Evolutionary conservation across 2,797 vertebrate genomes (phyloP).

Genomic region (Propithecus deckenii): DNA sequence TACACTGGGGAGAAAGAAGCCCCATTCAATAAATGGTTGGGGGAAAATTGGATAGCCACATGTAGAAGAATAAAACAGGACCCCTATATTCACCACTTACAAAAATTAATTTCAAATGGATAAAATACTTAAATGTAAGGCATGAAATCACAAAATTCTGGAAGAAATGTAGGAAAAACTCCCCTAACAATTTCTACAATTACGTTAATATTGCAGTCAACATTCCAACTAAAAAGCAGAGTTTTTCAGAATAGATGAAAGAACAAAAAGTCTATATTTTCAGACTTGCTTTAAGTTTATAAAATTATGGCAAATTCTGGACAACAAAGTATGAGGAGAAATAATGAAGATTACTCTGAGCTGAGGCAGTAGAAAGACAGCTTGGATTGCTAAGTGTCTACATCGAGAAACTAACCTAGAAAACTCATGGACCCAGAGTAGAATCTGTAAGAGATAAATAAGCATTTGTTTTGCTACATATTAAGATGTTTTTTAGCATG

Average conservation of each 20-base stretch:
- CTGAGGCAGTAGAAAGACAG: background rate
- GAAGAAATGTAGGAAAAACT: too few species aligned
- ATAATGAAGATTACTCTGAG: background rate
- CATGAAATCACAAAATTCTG: too few species aligned
- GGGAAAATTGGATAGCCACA: too few species aligned
- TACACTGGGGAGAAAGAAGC: too few species aligned
- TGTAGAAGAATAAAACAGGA: too few species aligned
- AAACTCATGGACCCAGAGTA: background rate
- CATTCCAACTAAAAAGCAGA: background rate
- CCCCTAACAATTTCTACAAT: background rate
- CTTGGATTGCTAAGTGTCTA: background rate
- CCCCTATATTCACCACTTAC: too few species aligned
- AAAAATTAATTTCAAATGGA: too few species aligned
- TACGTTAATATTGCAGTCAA: background rate
- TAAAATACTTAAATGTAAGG: too few species aligned
- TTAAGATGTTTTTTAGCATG: background rate
- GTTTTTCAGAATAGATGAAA: background rate
- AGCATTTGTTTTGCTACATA: background rate
- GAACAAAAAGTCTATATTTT: background rate
- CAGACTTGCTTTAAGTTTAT: background rate
- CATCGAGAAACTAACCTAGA: background rate
- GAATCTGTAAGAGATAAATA: background rate
- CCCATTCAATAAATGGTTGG: too few species aligned
- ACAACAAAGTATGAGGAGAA: background rate
- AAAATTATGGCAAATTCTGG: background rate